Percentiles rank a stretch among this genome's conserved stretches.
phyloP scores from a whole-genome alignment of 2,888 invertebrate genomes.

The Hanleya hanleyi region DNA sequence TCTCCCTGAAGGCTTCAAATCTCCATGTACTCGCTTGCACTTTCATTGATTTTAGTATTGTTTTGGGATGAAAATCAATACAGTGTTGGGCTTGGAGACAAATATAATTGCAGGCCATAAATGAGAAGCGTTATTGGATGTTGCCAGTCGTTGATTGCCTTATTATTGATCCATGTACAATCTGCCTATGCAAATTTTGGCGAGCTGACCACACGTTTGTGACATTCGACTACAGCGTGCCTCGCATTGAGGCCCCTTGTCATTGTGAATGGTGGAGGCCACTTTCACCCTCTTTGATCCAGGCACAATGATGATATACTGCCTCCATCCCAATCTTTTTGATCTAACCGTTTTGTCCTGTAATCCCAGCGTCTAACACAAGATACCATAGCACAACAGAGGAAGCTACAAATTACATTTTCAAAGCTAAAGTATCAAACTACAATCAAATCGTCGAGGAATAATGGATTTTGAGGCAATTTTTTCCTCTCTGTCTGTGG shows the following conservation, averaged over 20 bases:
- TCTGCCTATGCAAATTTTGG: conserved; percentile 7
- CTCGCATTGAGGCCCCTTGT: background rate
- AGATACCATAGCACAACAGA: background rate
- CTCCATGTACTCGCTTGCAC: background rate
- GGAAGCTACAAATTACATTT: background rate
- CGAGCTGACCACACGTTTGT: background rate
- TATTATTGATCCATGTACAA: conserved; percentile 4
- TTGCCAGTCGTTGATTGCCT: conserved; percentile 1
- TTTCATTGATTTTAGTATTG: background rate
- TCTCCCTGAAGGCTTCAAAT: background rate
- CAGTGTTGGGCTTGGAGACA: background rate
- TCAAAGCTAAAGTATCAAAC: background rate
- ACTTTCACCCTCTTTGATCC: background rate
- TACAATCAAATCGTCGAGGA: background rate
- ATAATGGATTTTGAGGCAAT: background rate
- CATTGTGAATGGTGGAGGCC: background rate
- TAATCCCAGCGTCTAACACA: background rate
- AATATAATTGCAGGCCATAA: conserved; percentile 9
- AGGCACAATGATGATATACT: background rate
- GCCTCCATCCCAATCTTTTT: background rate
- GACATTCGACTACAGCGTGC: background rate
- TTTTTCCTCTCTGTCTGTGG: background rate
- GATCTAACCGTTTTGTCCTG: background rate
- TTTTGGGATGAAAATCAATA: conserved; percentile 9
- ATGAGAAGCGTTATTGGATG: conserved; percentile 6